A percentile compares a stretch with the other conserved stretches of the same genome.
phyloP scores from a whole-genome alignment of 2,113 vertebrate genomes.

The Euleptes europaea region DNA sequence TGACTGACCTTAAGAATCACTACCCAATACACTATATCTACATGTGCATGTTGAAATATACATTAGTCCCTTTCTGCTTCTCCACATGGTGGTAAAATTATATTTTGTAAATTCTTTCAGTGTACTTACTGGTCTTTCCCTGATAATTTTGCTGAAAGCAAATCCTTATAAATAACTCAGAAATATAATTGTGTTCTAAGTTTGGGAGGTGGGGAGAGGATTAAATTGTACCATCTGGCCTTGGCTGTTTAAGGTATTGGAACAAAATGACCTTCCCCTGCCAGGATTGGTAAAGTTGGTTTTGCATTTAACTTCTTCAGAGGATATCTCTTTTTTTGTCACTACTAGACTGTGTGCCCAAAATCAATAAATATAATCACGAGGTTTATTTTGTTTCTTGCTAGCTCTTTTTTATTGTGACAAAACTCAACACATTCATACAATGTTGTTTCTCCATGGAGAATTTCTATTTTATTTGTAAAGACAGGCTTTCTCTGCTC shows the following conservation, averaged over 20 bases:
- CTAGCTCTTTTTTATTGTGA: neutral
- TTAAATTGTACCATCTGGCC: constrained; percentile 33
- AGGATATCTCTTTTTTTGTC: neutral
- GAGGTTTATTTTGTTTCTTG: neutral
- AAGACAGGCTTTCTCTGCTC: neutral
- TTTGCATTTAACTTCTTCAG: neutral
- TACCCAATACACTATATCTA: neutral
- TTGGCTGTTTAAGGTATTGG: neutral
- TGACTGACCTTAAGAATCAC: neutral
- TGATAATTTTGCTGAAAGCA: constrained; percentile 35
- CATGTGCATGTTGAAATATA: constrained; percentile 12
- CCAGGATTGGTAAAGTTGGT: neutral
- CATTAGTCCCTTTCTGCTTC: constrained; percentile 27
- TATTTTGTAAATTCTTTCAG: constrained; percentile 52
- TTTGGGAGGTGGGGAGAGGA: constrained; percentile 8
- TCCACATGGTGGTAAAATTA: constrained; percentile 36
- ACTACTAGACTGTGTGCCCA: neutral
- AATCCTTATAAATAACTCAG: constrained; percentile 40
- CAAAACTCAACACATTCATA: neutral
- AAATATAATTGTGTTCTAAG: neutral
- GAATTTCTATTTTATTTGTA: neutral
- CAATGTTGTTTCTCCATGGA: neutral
- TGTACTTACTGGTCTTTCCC: constrained; percentile 9
- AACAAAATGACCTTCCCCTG: neutral
- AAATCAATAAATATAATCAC: neutral